Base-by-base conservation (phyloP, 2,888 invertebrate genomes). In the Arctia plantaginis region DNA sequence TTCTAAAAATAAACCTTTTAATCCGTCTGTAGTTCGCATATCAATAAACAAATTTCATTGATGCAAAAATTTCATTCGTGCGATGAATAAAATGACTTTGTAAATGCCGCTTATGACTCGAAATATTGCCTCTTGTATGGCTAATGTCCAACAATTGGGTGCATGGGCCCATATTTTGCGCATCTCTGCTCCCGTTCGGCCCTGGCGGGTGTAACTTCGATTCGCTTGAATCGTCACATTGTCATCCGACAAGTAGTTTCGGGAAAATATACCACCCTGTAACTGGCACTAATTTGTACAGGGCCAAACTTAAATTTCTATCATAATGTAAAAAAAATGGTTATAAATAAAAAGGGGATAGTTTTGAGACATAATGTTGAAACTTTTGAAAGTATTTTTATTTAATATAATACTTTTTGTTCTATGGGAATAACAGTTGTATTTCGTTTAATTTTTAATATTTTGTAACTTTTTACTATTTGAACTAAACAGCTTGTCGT, bases 251-350 rank as follows among this genome's bases (percentile, higher is more conserved):
- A 94, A 94, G 94, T 94, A 93, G 90, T 89, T 90, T 92, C 90
- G 81, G 89, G 90, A 92, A 90, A 92, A 92, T 93, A 92, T 94
- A 92, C 95, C 94, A 94, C 94, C 93, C 95, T 91, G 95, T 92
- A 90, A 89, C 90, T 90, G 89, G 90, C 89, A 91, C 93, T 94
- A 94, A 94, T 94, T 92, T 92, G 87, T 35, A 73, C 94, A 93
- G 95, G 86, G 87, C 51, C 73, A 94, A 7, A 95, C 66, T 92
- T 64, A 62, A 82, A 74, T 51, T n/a, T 47, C 18, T 35, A 23
- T 47, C 67, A 33, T 51, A 67, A 30, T 62, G 13, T 64, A 47
- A 69, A 41, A 44, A 33, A 10, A 51, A n/a, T n/a, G 39, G 27
- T n/a, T 20, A 41, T 68, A 69, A 64, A 69, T 65, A 47, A 65